Evolutionary conservation across 2,888 invertebrate species (phyloP).

Genomic region (Carterocephalus palaemon): DNA sequence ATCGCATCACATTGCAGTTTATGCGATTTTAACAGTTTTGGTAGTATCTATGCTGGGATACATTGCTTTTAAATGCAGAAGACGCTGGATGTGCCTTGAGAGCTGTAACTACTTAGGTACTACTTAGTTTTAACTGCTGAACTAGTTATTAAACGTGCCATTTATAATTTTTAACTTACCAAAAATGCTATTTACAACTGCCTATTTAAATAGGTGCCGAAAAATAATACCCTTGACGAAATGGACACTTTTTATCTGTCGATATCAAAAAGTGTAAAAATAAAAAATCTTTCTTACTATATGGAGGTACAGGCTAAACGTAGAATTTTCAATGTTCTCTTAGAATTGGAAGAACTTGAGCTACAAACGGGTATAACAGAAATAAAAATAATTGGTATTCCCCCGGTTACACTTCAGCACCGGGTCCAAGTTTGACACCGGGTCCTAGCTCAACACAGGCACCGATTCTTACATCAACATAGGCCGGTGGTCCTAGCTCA

Average conservation of each 20-base stretch:
- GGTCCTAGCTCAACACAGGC: slow-evolving; percentile 16
- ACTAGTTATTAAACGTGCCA: too few relatives aligned
- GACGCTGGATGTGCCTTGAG: too few relatives aligned
- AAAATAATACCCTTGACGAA: slow-evolving; percentile 17
- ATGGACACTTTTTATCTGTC: slow-evolving; percentile 16
- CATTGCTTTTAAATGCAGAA: too few relatives aligned
- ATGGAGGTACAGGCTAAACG: slow-evolving; percentile 10
- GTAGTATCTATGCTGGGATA: too few relatives aligned
- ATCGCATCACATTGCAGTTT: too few relatives aligned
- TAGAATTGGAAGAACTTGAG: slow-evolving; percentile 7
- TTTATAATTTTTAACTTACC: too few relatives aligned
- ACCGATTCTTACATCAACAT: slow-evolving; percentile 11
- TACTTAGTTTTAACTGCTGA: too few relatives aligned
- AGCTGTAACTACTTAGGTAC: too few relatives aligned
- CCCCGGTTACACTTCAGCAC: slow-evolving; percentile 7
- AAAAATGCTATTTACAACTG: too few relatives aligned
- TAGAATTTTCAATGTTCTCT: slow-evolving; percentile 15
- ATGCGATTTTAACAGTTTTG: too few relatives aligned
- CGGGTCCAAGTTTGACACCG: slow-evolving; percentile 15
- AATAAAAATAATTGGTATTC: slow-evolving; percentile 15
- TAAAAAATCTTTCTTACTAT: slow-evolving; percentile 9
- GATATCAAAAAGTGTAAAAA: slow-evolving; percentile 16
- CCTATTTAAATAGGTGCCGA: too few relatives aligned
- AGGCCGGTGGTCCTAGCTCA: slow-evolving; percentile 7
- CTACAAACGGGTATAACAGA: slow-evolving; percentile 16